Conservation (phyloP, 2,888 invertebrate genomes). For the Archips xylosteana region DNA sequence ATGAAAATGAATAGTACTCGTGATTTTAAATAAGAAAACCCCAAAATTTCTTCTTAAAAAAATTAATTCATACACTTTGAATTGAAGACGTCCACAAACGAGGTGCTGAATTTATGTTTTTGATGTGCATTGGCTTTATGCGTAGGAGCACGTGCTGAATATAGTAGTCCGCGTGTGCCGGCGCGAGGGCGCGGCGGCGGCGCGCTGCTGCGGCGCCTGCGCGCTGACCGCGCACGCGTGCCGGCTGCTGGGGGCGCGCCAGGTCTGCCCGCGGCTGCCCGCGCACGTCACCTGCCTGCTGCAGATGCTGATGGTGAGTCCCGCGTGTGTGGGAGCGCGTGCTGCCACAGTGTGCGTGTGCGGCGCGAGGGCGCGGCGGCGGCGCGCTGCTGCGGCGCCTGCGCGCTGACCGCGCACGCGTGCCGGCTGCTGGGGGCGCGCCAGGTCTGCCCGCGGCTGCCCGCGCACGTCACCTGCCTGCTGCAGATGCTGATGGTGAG, state of each 20-base stretch:
- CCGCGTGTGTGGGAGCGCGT: conserved; percentile 90
- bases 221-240: conserved; percentile 88
- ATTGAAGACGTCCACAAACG: too few species aligned
- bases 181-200: conserved; percentile 94
- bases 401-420: conserved; percentile 89
- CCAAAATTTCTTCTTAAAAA: too few species aligned
- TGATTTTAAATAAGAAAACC: too few species aligned
- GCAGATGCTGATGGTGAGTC: conserved; percentile 78
- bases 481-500: conserved; percentile 81
- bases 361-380: conserved; percentile 94
- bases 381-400: conserved; percentile 95
- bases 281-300: conserved; percentile 77
- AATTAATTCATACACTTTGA: too few species aligned
- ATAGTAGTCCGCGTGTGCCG: conserved; percentile 95
- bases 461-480: conserved; percentile 75
- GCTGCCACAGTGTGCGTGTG: conserved; percentile 94
- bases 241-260: conserved; percentile 68
- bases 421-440: conserved; percentile 70
- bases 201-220: conserved; percentile 95
- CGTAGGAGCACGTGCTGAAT: conserved; percentile 93
- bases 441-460: conserved; percentile 62
- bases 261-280: conserved; percentile 65
- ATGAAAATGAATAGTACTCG: too few species aligned
- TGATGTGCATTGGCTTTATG: too few species aligned
- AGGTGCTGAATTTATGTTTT: too few species aligned